These are phyloP conservation scores for Phasianus colchicus DNA, from an alignment of 2,113 vertebrate genomes.

Conservation along the genomic window DNA sequence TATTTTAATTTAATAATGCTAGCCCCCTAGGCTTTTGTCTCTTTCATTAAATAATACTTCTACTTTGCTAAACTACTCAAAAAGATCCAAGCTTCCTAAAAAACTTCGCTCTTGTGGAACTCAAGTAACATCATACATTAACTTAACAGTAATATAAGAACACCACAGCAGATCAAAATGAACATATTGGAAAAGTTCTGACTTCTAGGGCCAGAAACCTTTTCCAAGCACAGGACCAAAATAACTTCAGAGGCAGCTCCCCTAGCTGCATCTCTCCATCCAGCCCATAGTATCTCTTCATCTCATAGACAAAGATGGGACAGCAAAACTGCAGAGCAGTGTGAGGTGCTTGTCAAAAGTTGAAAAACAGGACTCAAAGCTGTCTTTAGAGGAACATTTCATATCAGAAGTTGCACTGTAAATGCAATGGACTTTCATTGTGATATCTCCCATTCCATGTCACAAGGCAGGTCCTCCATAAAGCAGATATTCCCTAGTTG, in stretches of 20 bases:
- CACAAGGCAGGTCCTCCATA: not conserved
- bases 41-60: not conserved
- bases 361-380: not conserved
- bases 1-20: not conserved
- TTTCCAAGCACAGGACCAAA: not conserved
- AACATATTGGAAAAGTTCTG: not conserved
- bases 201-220: not conserved
- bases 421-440: not conserved
- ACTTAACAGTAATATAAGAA: not conserved
- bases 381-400: not conserved
- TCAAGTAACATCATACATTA: not conserved
- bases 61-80: not conserved
- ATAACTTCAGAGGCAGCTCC: not conserved
- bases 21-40: not conserved
- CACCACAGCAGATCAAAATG: not conserved
- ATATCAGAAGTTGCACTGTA: not conserved
- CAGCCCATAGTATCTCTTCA: not conserved
- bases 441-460: accelerated
- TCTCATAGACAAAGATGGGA: not conserved
- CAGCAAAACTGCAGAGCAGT: not conserved
- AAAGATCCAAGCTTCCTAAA: not conserved
- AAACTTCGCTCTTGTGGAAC: not conserved
- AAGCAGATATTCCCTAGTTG: not conserved
- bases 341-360: not conserved
- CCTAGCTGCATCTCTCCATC: not conserved